Percentiles rank a stretch among this genome's conserved stretches.
Conservation (phyloP, 1,140 invertebrate species). For the Platyura marginata region DNA sequence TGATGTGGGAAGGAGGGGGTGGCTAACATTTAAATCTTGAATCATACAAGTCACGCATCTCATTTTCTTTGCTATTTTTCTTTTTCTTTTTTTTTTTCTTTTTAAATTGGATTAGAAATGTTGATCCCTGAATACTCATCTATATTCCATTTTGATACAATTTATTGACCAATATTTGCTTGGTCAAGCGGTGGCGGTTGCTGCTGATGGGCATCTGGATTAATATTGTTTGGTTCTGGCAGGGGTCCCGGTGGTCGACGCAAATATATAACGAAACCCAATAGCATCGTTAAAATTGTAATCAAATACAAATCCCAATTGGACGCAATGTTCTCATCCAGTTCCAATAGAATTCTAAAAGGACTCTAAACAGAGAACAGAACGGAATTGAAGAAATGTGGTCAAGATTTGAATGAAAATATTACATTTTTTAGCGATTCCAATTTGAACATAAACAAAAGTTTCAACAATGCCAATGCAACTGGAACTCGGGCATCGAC, state of each 20-base stretch:
- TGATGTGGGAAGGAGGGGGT: no score
- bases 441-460: slow-evolving; percentile 60
- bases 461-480: slow-evolving; percentile 75
- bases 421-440: slow-evolving; percentile 40
- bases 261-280: slow-evolving; percentile 66
- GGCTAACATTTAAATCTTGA: no score
- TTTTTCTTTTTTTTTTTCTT: no score
- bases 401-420: no score
- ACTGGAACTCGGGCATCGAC: slow-evolving; percentile 90
- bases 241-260: slow-evolving; percentile 32
- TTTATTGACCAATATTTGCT: no score
- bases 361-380: slow-evolving; percentile 31
- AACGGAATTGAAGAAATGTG: slow-evolving; percentile 2
- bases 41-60: no score
- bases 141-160: no score
- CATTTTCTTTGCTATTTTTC: no score
- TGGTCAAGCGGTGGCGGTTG: neutral
- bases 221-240: neutral
- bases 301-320: slow-evolving; percentile 94
- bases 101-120: no score
- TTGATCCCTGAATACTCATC: no score
- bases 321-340: slow-evolving; percentile 50
- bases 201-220: neutral
- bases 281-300: slow-evolving; percentile 55
- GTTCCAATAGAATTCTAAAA: slow-evolving; percentile 40